Evolutionary conservation across 2,113 vertebrate genomes (phyloP).

Genomic region (Rhynchomys soricoides): DNA sequence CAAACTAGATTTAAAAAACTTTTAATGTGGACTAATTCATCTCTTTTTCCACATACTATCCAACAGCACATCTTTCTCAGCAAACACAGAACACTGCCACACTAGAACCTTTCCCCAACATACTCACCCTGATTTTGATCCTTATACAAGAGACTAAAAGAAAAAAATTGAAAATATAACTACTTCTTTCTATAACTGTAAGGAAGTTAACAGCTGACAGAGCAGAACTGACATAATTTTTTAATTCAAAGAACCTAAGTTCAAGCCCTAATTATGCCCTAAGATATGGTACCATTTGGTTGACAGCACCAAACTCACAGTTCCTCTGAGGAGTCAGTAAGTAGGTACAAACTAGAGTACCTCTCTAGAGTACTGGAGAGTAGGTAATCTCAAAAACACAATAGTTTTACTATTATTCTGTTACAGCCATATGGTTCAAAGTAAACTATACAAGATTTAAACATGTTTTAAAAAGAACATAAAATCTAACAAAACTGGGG

Average conservation of each 20-base stretch:
- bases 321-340: not conserved
- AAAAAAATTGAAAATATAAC: not conserved
- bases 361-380: not conserved
- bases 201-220: not conserved
- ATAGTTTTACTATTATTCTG: not conserved
- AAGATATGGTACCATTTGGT: not conserved
- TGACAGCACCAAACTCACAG: not conserved
- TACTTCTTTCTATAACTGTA: conserved; percentile 20
- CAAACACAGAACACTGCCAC: conserved; percentile 5
- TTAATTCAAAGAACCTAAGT: conserved; percentile 24
- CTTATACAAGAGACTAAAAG: not conserved
- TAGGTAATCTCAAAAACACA: not conserved
- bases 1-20: conserved; percentile 53
- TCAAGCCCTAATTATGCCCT: not conserved
- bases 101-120: not conserved
- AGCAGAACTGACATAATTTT: not conserved
- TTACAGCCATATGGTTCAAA: conserved; percentile 28
- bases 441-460: not conserved
- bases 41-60: conserved; percentile 21
- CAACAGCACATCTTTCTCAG: conserved; percentile 35
- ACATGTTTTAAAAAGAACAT: not conserved
- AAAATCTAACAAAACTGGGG: conserved; percentile 50
- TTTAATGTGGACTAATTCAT: conserved; percentile 51
- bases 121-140: not conserved
- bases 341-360: not conserved